Evolutionary conservation across 2,888 invertebrate species (phyloP).

Genomic region (Smittia sp.): DNA sequence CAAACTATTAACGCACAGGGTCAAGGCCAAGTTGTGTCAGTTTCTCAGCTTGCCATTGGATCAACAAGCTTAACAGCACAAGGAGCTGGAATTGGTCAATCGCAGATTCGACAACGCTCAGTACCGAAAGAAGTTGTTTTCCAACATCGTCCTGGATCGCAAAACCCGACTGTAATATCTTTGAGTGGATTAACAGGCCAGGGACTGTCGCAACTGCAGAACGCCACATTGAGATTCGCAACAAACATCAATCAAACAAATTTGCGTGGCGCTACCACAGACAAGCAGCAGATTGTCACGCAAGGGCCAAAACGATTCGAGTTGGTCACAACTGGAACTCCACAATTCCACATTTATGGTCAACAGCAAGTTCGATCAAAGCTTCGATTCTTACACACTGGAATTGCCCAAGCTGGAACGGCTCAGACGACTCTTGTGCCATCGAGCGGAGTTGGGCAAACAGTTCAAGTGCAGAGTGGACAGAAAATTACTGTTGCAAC

Average conservation of each 20-base stretch:
- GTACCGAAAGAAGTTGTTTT: constrained; percentile 51
- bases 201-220: constrained; percentile 46
- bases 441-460: constrained; percentile 45
- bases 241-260: constrained; percentile 45
- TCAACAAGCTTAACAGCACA: constrained; percentile 50
- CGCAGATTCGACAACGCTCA: constrained; percentile 50
- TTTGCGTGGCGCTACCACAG: constrained; percentile 50
- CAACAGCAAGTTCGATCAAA: constrained; percentile 49
- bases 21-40: constrained; percentile 52
- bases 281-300: constrained; percentile 29
- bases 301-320: constrained; percentile 48
- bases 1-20: constrained; percentile 51
- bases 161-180: constrained; percentile 53
- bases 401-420: constrained; percentile 50
- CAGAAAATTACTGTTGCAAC: constrained; percentile 51
- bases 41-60: constrained; percentile 54
- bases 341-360: constrained; percentile 53
- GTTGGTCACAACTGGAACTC: constrained; percentile 51
- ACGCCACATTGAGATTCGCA: constrained; percentile 28
- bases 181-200: constrained; percentile 50
- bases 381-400: constrained; percentile 47
- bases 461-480: constrained; percentile 51
- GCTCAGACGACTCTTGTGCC: constrained; percentile 45
- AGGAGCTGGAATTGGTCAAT: constrained; percentile 51
- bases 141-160: constrained; percentile 51